Conservation (phyloP, 2,113 vertebrate species). For the Myocastor coypus region DNA sequence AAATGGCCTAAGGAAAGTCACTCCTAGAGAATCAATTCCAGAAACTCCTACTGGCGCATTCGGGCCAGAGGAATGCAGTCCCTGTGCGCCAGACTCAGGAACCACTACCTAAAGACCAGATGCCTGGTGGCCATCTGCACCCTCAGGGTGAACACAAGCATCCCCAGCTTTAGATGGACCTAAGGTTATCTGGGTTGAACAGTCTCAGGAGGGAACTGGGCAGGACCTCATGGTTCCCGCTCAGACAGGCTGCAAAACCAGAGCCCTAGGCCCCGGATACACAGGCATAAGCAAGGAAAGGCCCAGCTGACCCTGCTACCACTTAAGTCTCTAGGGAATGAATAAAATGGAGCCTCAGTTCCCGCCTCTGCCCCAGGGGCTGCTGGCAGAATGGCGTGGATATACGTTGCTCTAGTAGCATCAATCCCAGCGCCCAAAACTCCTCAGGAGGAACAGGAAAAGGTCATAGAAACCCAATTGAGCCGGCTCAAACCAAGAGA, state of each 20-base stretch:
- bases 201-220: neutral
- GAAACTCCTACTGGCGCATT: neutral
- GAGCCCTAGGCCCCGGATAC: neutral
- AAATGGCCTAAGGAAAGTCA: neutral
- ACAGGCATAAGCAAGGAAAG: neutral
- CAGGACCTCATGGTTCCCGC: neutral
- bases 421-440: conserved; percentile 19
- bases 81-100: neutral
- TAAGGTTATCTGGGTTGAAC: neutral
- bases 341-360: conserved; percentile 56
- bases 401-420: neutral
- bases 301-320: neutral
- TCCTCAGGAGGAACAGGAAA: conserved; percentile 12
- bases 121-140: neutral
- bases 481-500: neutral
- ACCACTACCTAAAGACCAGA: too few relatives aligned
- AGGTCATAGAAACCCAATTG: neutral
- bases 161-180: neutral
- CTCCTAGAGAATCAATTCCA: neutral
- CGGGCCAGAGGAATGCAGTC: neutral
- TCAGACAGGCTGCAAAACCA: neutral
- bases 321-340: neutral
- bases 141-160: neutral
- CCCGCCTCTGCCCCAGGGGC: conserved; percentile 42
- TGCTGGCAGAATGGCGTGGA: neutral